Base-by-base conservation (phyloP, 2,888 invertebrate genomes). In the Drosophila yooni region DNA sequence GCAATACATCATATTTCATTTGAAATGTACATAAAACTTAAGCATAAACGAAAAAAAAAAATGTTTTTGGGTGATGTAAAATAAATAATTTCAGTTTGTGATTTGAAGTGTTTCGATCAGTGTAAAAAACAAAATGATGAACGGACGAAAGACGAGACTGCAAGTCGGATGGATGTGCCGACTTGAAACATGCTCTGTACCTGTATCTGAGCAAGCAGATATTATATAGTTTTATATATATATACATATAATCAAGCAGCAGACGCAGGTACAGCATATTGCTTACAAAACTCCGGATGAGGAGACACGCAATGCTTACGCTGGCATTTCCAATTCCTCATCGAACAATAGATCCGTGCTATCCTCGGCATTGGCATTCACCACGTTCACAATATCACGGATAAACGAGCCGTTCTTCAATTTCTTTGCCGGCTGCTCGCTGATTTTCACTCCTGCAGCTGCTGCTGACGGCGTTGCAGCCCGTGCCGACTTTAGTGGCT, bases 321-420 rank as follows among this genome's bases (percentile, higher is more conserved):
- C 74, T 48, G 43, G 57, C 13, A 38, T 15, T 31, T 31, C 40
- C 38, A 56, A n/a, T 3, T 38, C 36, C 63, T 70, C 62, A 70
- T 86, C 88, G 38, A 88, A 82, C 31, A 85, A 56, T 11, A 65
- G 58, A 7, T 83, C 78, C 3, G 82, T 7, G 34, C 63, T 74
- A 70, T 75, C 84, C 67, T 79, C 74, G 51, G 73, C 74, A 60
- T 73, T 66, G 56, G 64, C 63, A 18, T 76, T 81, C 8, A 21
- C 27, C 5, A 57, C 29, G 15, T 38, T 31, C 1, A 40, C 56
- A 40, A 31, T 40, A 31, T 57, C 15, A 29, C 21, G n/a, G 11
- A 57, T 31, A 15, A 57, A 40, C 15, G 57, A 43, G 8, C 57
- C 57, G 29, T 46, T 62, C 40, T 73, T 83, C n/a, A 68, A 78